These are phyloP conservation scores for Nudaria mundana DNA, from an alignment of 2,888 invertebrate species.

Conservation along the genomic window DNA sequence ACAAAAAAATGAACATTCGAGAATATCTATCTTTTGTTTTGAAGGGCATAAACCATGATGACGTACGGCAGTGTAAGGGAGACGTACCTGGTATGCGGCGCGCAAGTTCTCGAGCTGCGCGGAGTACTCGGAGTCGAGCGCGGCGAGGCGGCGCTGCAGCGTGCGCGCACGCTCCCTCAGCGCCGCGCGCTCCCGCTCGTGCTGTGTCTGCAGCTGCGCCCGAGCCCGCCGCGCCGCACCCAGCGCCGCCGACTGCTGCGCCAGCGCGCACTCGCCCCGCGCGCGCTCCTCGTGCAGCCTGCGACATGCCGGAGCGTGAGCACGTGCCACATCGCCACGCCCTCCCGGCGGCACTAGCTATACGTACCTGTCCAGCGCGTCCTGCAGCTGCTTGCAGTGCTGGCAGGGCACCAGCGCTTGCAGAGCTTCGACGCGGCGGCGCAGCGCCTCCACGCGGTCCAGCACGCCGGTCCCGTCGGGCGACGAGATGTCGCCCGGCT, in stretches of 20 bases:
- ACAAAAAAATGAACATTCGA: too few relatives aligned
- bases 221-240: slow-evolving; percentile 71
- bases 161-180: slow-evolving; percentile 86
- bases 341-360: too few relatives aligned
- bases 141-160: slow-evolving; percentile 86
- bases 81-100: slow-evolving; percentile 84
- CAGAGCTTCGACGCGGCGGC: slow-evolving; percentile 73
- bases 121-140: slow-evolving; percentile 90
- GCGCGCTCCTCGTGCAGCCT: slow-evolving; percentile 64
- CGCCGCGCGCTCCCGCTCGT: slow-evolving; percentile 81
- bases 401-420: slow-evolving; percentile 74
- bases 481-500: slow-evolving; percentile 26
- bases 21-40: too few relatives aligned
- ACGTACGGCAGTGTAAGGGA: neutral
- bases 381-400: slow-evolving; percentile 78
- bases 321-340: too few relatives aligned
- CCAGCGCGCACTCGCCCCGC: slow-evolving; percentile 63
- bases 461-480: slow-evolving; percentile 34
- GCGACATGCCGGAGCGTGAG: slow-evolving; percentile 2
- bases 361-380: slow-evolving; percentile 69
- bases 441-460: slow-evolving; percentile 67
- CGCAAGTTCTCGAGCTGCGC: slow-evolving; percentile 90
- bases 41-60: too few relatives aligned
- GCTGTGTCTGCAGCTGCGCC: slow-evolving; percentile 65
- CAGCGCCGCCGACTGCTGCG: slow-evolving; percentile 68